phyloP scores from a whole-genome alignment of 2,797 vertebrate genomes.

The Choloepus didactylus region DNA sequence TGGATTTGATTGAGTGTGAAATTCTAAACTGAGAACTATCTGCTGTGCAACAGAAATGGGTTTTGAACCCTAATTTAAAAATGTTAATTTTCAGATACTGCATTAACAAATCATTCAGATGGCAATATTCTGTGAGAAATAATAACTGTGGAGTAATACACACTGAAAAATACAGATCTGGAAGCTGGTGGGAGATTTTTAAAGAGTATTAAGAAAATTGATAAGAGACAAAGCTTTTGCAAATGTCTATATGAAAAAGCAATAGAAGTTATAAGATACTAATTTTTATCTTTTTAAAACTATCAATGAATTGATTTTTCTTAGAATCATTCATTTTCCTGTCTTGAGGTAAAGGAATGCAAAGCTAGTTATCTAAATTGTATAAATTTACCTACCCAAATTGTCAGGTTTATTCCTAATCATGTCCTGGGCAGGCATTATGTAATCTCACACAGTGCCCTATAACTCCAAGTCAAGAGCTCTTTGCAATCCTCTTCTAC shows the following conservation, averaged over 20 bases:
- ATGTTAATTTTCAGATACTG: not conserved
- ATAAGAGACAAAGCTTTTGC: not conserved
- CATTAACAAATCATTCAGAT: not conserved
- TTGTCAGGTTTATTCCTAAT: not conserved
- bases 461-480: not conserved
- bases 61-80: not conserved
- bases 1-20: not conserved
- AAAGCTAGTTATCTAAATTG: too few species aligned
- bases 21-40: not conserved
- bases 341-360: not conserved
- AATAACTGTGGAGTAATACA: not conserved
- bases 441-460: not conserved
- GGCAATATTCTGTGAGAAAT: not conserved
- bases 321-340: not conserved
- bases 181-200: not conserved
- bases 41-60: conserved; percentile 9
- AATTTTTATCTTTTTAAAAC: not conserved
- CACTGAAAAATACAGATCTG: not conserved
- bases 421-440: not conserved
- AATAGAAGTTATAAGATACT: not conserved
- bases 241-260: not conserved
- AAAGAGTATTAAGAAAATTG: conserved; percentile 37
- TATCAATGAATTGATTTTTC: not conserved
- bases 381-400: not conserved
- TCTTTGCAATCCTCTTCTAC: not conserved